A percentile compares a stretch with the other conserved stretches of the same genome.
Conservation (phyloP, 2,113 vertebrate species). For the Hippocampus zosterae region DNA sequence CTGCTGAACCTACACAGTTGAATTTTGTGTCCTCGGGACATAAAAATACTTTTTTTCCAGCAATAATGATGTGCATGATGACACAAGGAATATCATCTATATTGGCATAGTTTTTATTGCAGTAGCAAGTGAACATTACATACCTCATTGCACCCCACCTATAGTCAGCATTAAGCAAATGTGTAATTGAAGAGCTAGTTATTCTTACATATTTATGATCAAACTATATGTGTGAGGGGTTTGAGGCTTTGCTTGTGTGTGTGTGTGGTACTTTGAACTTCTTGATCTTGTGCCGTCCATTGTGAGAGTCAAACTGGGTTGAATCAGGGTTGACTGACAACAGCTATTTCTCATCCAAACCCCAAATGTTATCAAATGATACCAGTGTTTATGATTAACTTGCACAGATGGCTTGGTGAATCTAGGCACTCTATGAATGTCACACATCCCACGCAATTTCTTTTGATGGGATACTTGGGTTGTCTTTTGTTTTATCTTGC, state of each 20-base stretch:
- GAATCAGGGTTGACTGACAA: background rate
- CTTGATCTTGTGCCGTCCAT: background rate
- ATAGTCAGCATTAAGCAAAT: too few species aligned
- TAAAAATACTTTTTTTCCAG: too few species aligned
- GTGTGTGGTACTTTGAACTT: background rate
- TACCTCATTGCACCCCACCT: too few species aligned
- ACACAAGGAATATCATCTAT: background rate
- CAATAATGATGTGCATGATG: background rate
- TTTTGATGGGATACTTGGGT: background rate
- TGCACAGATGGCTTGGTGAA: background rate
- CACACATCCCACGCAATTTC: background rate
- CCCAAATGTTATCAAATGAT: background rate
- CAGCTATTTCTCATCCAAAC: background rate
- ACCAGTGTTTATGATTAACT: background rate
- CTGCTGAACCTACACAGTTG: background rate
- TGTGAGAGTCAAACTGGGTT: background rate
- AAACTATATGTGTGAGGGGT: background rate
- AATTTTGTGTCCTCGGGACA: too few species aligned
- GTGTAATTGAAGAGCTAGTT: too few species aligned
- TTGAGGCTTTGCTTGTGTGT: too few species aligned
- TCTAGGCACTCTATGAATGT: background rate
- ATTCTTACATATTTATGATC: background rate
- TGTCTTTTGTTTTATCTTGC: background rate
- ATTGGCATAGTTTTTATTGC: background rate
- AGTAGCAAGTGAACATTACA: background rate